A percentile compares a stretch with the other conserved stretches of the same genome.
These are phyloP conservation scores for Cepphus grylle DNA, from an alignment of 2,113 vertebrate species.

Conservation along the genomic window DNA sequence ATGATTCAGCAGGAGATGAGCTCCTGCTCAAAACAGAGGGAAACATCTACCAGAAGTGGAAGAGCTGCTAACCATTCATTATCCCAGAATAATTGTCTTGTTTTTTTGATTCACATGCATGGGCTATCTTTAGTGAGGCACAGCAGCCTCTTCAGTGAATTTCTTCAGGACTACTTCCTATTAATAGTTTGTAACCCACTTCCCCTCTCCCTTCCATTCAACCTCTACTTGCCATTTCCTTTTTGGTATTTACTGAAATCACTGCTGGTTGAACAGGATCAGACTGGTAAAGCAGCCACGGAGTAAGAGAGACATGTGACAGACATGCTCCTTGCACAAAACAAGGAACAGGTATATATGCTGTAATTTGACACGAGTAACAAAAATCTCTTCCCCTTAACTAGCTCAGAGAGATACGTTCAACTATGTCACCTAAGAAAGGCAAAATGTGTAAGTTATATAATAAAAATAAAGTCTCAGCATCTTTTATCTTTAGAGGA, in stretches of 20 bases:
- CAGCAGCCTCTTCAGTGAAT: not conserved
- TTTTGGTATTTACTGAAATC: not conserved
- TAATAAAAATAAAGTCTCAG: not conserved
- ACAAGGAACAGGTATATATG: not conserved
- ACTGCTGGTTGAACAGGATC: not conserved
- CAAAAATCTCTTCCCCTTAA: not conserved
- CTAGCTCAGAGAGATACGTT: not conserved
- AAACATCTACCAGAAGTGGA: not conserved
- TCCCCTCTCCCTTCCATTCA: not conserved
- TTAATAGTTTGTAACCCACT: not conserved
- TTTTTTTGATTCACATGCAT: not conserved
- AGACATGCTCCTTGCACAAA: rapidly evolving
- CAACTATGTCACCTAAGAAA: not conserved
- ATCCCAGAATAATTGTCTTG: not conserved
- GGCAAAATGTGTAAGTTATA: not conserved
- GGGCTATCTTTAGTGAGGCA: not conserved
- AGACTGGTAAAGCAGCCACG: not conserved
- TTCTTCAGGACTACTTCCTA: not conserved
- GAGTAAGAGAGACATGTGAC: not conserved
- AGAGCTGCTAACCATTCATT: not conserved
- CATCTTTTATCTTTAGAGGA: not conserved
- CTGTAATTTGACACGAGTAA: not conserved
- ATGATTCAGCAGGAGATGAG: conserved; percentile 1
- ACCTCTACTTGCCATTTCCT: not conserved
- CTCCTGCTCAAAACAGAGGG: not conserved